Evolutionary conservation across 2,797 vertebrate species (phyloP), one percentile per base, ranked within the genome.

Genomic region (Anableps anableps): DNA sequence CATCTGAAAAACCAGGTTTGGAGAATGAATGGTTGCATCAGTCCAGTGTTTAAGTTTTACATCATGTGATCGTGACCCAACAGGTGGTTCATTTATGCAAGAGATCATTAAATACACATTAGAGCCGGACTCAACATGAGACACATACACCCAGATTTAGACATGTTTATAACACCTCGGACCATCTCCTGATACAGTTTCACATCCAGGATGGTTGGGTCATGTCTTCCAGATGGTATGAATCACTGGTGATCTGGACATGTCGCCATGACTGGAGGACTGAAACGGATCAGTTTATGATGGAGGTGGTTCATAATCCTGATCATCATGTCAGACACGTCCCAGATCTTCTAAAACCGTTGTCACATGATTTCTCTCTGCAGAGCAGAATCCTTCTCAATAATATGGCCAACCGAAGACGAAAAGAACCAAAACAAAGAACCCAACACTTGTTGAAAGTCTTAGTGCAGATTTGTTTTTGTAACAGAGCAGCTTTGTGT

Each of bases 1-100:
- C 97, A 68, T 98, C 99, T 97, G 80, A 16, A 75, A 47, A 4
- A 72, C 29, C 13, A n/a, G 8, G 43, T 17, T 74, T 60, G 26
- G 2, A 34, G 13, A 51, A 29, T 71, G 26, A 71, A 29, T 5
- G 16, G 41, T 11, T 45, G 23, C 7, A 5, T 26, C 10, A 17
- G 26, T 26, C 26, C 68, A 16, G 36, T 21, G 10, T 68, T 55
- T 55, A n/a, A 48, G 43, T 9, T 26, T 55, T 26, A 13, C 26
- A 68, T 68, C 64, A 5, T 68, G 10, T 26, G 19, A 13, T 13
- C 10, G 3, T 3, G 8, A 66, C 6, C 19, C 34, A 11, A 14
- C 29, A n/a, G n/a, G 55, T 29, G 55, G n/a, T 29, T 58, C 11
- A 58, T 58, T 58, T 29, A 41, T 41, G 38, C 38, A n/a, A 55